A percentile compares a stretch with the other conserved stretches of the same genome.
phyloP scores from a whole-genome alignment of 1,140 invertebrate genomes.

The Eulimnadia texana region DNA sequence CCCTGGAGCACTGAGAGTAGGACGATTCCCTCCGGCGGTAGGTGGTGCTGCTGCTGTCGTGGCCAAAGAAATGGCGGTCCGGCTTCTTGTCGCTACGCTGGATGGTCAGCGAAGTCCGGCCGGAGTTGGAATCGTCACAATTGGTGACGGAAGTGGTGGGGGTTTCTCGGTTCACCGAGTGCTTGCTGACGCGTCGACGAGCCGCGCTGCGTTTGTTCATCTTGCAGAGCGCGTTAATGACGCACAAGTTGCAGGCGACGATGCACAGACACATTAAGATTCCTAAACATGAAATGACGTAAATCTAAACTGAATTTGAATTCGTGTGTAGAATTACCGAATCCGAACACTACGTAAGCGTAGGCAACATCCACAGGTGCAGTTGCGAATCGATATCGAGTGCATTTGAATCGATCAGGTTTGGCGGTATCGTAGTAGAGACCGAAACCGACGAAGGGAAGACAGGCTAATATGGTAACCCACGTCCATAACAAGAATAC shows the following conservation, averaged over 20 bases:
- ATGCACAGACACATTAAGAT: conserved; percentile 54
- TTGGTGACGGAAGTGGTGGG: conserved; percentile 23
- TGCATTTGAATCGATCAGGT: conserved; percentile 26
- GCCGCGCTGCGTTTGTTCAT: conserved; percentile 32
- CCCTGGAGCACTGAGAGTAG: conserved; percentile 31
- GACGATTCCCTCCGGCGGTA: conserved; percentile 5
- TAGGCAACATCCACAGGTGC: conserved; percentile 49
- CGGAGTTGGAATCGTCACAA: conserved; percentile 25
- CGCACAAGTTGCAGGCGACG: conserved; percentile 62
- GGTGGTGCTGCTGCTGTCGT: conserved; percentile 15
- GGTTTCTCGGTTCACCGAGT: conserved; percentile 25
- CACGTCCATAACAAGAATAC: conserved; percentile 52
- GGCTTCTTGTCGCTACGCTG: conserved; percentile 27
- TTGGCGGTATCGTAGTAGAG: conserved; percentile 46
- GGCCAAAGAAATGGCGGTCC: neutral
- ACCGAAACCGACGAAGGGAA: conserved; percentile 62
- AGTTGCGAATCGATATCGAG: conserved; percentile 52
- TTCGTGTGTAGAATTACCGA: conserved; percentile 53
- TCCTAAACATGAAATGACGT: too few species aligned
- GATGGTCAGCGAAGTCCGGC: neutral
- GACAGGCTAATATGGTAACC: conserved; percentile 50
- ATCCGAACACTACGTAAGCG: conserved; percentile 57
- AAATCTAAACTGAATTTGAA: too few species aligned
- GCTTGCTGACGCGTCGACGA: conserved; percentile 33
- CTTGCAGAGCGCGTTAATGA: conserved; percentile 52